Evolutionary conservation across 1,140 invertebrate genomes (phyloP).

Genomic region (Megathymus violae): DNA sequence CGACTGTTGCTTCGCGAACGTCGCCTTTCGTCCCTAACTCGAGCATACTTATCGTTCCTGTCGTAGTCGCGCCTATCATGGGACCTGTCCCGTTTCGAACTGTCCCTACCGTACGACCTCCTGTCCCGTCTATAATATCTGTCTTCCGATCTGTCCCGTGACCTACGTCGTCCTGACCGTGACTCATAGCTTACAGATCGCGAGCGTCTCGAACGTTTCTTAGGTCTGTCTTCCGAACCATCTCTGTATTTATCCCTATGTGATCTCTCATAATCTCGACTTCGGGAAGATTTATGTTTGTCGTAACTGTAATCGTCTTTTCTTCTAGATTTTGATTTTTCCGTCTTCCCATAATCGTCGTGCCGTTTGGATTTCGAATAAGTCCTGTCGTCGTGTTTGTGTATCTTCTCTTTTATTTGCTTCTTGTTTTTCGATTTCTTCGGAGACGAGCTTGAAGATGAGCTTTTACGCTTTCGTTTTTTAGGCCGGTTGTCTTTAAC

Average conservation of each 20-base stretch:
- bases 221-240: conserved; percentile 58
- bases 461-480: conserved; percentile 67
- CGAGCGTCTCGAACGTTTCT: conserved; percentile 63
- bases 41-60: conserved; percentile 58
- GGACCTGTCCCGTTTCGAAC: conserved; percentile 40
- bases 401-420: conserved; percentile 52
- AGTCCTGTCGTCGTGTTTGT: conserved; percentile 56
- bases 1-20: conserved; percentile 65
- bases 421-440: conserved; percentile 64
- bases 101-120: conserved; percentile 62
- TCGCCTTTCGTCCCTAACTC: conserved; percentile 61
- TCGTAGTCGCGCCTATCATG: conserved; percentile 45
- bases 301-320: conserved; percentile 59
- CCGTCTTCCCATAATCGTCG: conserved; percentile 52
- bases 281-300: conserved; percentile 55
- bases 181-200: conserved; percentile 69
- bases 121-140: conserved; percentile 57
- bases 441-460: conserved; percentile 56
- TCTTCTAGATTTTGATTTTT: conserved; percentile 54
- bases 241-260: conserved; percentile 65
- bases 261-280: conserved; percentile 56
- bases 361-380: conserved; percentile 59
- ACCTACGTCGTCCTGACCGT: conserved; percentile 51
- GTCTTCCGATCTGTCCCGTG: conserved; percentile 59
- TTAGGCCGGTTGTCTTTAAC: conserved; percentile 54